phyloP scores from a whole-genome alignment of 2,797 vertebrate genomes.

The Ctenochaetus hawaiiensis region DNA sequence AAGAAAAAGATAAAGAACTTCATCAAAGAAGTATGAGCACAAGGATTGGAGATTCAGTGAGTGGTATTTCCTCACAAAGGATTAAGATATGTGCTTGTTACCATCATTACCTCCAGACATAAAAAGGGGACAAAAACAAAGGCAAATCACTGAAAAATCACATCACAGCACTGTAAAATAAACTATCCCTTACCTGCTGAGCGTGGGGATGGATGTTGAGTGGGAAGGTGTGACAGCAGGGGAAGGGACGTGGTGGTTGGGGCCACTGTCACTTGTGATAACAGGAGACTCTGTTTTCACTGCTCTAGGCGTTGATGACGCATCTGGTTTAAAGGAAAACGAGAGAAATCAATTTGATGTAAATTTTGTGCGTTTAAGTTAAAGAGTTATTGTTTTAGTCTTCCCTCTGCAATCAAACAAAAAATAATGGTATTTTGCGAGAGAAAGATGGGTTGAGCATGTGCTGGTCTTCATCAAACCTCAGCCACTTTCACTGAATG shows the following conservation, averaged over 20 bases:
- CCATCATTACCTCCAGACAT: constrained; percentile 60
- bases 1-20: background rate
- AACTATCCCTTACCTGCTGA: constrained; percentile 88
- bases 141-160: background rate
- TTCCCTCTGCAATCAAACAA: background rate
- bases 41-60: constrained; percentile 55
- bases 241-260: constrained; percentile 82
- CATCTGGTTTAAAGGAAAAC: constrained; percentile 73
- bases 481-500: constrained; percentile 12
- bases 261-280: constrained; percentile 85
- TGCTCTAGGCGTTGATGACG: constrained; percentile 81
- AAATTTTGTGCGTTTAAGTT: background rate
- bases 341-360: background rate
- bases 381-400: too few relatives aligned
- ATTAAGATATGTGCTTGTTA: constrained; percentile 64
- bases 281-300: constrained; percentile 88
- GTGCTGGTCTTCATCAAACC: constrained; percentile 4
- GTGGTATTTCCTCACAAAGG: constrained; percentile 56
- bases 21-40: background rate
- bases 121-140: background rate
- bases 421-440: background rate
- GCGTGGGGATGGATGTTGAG: constrained; percentile 86
- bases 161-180: background rate
- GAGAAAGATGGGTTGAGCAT: background rate
- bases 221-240: constrained; percentile 88